A percentile compares a stretch with the other conserved stretches of the same genome.
phyloP scores from a whole-genome alignment of 2,113 vertebrate genomes.

The Solenodon paradoxus region DNA sequence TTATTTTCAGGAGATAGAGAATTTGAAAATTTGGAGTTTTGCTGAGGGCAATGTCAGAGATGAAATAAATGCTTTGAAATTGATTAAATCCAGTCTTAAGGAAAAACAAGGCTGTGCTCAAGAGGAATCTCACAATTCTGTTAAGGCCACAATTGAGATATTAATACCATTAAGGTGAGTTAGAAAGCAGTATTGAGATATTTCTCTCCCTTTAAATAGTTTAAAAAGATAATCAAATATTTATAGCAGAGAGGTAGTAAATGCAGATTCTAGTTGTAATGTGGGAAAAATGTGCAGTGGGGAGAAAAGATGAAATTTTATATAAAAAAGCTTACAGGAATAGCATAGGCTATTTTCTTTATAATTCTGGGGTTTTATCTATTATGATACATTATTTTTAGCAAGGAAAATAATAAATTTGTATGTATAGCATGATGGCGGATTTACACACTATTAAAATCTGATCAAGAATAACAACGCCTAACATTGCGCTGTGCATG shows the following conservation, averaged over 20 bases:
- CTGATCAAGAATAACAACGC: neutral
- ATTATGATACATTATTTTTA: too few relatives aligned
- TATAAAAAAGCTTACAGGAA: neutral
- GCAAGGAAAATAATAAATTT: too few relatives aligned
- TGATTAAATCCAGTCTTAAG: neutral
- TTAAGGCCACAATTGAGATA: neutral
- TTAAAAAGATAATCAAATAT: neutral
- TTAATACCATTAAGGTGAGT: neutral
- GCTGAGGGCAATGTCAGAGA: neutral
- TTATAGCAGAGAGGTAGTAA: neutral
- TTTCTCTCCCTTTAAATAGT: neutral
- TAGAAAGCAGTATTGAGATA: neutral
- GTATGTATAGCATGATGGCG: neutral
- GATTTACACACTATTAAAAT: neutral
- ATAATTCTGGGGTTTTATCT: neutral
- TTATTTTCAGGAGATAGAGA: neutral
- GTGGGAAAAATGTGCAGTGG: neutral
- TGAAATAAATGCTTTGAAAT: neutral
- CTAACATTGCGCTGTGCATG: neutral
- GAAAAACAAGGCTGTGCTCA: neutral
- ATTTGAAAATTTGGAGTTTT: constrained; percentile 1
- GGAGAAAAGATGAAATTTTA: neutral
- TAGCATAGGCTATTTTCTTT: neutral
- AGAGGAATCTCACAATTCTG: neutral
- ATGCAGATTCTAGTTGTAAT: neutral